Conservation (phyloP, 1,140 invertebrate genomes). For the Bursaphelenchus mucronatus region DNA sequence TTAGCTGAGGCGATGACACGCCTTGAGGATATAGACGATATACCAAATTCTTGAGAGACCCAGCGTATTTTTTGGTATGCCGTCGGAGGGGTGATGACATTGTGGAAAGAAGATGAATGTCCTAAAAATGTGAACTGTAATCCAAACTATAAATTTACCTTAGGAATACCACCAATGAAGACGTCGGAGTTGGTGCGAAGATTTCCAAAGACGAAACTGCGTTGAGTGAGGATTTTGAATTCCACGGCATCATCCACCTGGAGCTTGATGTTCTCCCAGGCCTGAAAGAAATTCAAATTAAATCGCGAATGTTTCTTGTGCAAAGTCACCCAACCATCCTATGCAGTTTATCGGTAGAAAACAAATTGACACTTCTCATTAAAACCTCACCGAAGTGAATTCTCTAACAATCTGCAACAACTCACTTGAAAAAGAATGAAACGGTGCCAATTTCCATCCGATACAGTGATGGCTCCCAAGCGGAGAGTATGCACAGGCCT, state of each 20-base stretch:
- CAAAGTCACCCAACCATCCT: conserved; percentile 5
- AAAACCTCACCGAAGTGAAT: too few relatives aligned
- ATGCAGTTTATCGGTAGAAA: conserved; percentile 21
- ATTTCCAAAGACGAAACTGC: conserved; percentile 79
- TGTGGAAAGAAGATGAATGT: conserved; percentile 43
- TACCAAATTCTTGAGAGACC: conserved; percentile 51
- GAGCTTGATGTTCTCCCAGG: conserved; percentile 58
- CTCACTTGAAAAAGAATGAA: conserved; percentile 49
- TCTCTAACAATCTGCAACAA: background rate
- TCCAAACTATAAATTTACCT: conserved; percentile 69
- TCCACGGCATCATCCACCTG: conserved; percentile 53
- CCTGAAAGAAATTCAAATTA: conserved; percentile 35
- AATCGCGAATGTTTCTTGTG: conserved; percentile 30
- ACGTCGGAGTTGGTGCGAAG: conserved; percentile 79
- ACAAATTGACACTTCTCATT: background rate
- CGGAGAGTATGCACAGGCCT: conserved; percentile 47
- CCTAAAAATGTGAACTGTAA: conserved; percentile 63
- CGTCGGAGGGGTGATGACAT: conserved; percentile 54
- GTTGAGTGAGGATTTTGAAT: conserved; percentile 67
- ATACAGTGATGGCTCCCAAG: conserved; percentile 44
- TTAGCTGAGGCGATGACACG: conserved; percentile 52
- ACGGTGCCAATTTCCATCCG: conserved; percentile 44
- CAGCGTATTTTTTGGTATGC: conserved; percentile 49
- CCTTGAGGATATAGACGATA: conserved; percentile 58
- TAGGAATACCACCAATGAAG: conserved; percentile 83